Conservation (phyloP, 2,113 vertebrate species). For the Sander lucioperca region DNA sequence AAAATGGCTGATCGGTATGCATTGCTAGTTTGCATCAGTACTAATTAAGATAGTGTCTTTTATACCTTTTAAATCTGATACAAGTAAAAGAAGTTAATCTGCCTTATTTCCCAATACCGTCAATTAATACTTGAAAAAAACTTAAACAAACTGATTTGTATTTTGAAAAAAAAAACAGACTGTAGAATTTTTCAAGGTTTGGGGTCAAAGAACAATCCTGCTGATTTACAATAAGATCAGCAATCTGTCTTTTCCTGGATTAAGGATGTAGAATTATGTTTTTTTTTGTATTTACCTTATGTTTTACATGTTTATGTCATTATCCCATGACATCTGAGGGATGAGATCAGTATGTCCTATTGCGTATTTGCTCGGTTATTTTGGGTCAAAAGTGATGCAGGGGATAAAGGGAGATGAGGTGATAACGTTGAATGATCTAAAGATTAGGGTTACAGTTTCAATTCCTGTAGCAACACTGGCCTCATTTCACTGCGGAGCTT, state of each 20-base stretch:
- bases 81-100: neutral
- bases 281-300: neutral
- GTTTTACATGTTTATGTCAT: too few species aligned
- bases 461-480: constrained; percentile 67
- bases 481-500: constrained; percentile 57
- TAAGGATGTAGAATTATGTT: neutral
- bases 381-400: constrained; percentile 54
- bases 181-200: neutral
- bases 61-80: neutral
- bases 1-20: neutral
- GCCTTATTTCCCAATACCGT: neutral
- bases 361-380: constrained; percentile 43
- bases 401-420: constrained; percentile 62
- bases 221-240: neutral
- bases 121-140: neutral
- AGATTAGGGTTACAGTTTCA: constrained; percentile 75
- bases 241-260: neutral
- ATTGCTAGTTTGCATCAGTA: neutral
- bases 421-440: constrained; percentile 63
- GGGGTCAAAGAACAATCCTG: neutral
- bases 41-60: neutral
- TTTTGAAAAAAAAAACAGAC: neutral
- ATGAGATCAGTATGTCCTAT: constrained; percentile 2
- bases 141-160: neutral
- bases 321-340: constrained; percentile 9